Base-by-base conservation (phyloP, 1,140 invertebrate species). In the Saccostrea cuccullata region DNA sequence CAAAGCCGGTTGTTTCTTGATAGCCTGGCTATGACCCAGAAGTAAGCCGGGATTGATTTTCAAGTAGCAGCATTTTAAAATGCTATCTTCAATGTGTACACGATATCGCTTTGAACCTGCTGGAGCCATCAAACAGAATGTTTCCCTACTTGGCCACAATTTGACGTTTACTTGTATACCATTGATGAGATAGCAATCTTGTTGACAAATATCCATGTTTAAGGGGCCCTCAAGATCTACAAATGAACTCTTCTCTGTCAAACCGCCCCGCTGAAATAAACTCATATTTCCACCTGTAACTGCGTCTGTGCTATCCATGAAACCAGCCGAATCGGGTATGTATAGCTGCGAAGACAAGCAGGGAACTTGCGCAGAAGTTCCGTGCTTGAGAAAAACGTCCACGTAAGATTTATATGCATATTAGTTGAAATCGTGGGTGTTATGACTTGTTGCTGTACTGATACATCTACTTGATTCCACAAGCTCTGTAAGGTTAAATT, bases 401-500 rank as follows among this genome's bases (percentile, higher is more conserved):
- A 64, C 12, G 23, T 85, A 85, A 3, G 84, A 55, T 56, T 85
- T 85, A 58, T 85, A 85, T 8, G 84, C 55, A 56, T 64, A 85
- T 85, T 85, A 23, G 84, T 85, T 17, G 84, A 85, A 36, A 85
- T 26, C 12, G 84, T 85, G n/a, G 84, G 84, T 2, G 84, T 58
- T 26, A 85, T 60, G 20, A 36, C 58, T 85, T 85, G 84, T 26
- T 85, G 84, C 60, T 85, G 84, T 20, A 85, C 58, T 26, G 55
- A 30, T 1, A 85, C 36, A 58, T 85, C 84, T 58, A 85, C 84
- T 56, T 85, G 84, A 36, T 60, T 64, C 56, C 84, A 85, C 55
- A 85, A 85, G n/a, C 84, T 85, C 36, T 85, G 84, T 26, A 85
- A 85, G 20, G 84, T 58, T 85, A 85, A 64, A 85, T 85, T 85